These are phyloP conservation scores for Chloroceryle inda DNA, from an alignment of 2,797 vertebrate species.

Conservation along the genomic window DNA sequence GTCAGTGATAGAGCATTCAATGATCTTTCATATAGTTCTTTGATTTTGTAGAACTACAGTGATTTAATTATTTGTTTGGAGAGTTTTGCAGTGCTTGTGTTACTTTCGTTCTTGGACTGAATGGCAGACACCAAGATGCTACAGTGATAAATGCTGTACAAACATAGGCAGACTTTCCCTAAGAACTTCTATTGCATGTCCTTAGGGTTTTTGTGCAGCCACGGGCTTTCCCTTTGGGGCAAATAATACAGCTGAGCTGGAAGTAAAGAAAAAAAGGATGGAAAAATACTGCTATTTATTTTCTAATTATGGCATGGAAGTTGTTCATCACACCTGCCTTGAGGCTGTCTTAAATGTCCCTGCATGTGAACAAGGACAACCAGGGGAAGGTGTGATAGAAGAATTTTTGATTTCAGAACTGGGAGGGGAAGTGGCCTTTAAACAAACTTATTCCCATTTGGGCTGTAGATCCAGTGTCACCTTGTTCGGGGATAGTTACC, in stretches of 20 bases:
- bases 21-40: neutral
- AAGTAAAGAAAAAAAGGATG: neutral
- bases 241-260: neutral
- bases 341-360: neutral
- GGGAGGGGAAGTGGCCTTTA: neutral
- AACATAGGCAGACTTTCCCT: neutral
- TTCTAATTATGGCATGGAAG: neutral
- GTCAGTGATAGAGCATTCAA: fast-evolving
- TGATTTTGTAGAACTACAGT: neutral
- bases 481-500: neutral
- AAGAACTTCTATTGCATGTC: neutral
- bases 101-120: neutral
- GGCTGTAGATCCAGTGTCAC: neutral
- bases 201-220: neutral
- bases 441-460: neutral
- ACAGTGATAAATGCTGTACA: neutral
- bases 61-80: neutral
- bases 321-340: neutral
- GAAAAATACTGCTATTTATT: neutral
- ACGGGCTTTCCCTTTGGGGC: neutral
- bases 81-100: neutral
- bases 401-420: neutral
- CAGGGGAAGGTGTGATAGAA: neutral
- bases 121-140: neutral
- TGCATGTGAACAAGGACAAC: neutral